Percentiles rank a stretch among this genome's conserved stretches.
Conservation (phyloP, 2,888 invertebrate genomes). For the Pollenia angustigena region DNA sequence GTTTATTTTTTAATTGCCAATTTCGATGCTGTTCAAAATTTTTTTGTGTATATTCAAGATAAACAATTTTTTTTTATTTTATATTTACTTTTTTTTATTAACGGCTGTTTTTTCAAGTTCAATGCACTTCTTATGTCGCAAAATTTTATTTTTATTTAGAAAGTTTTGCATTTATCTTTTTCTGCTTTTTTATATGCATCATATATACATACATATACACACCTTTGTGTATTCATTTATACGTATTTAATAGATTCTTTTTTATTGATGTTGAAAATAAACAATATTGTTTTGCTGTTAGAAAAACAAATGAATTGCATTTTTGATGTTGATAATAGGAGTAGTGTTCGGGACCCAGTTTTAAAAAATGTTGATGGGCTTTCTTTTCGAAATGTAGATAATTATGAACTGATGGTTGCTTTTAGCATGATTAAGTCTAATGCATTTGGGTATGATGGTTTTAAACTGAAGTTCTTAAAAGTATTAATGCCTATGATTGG, state of each 20-base stretch:
- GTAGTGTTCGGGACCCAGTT: too few species aligned
- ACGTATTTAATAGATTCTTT: neutral
- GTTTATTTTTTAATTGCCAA: constrained; percentile 4
- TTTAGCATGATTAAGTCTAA: too few species aligned
- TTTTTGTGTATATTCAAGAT: neutral
- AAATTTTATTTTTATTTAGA: constrained; percentile 32
- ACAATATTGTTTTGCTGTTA: too few species aligned
- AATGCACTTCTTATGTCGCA: constrained; percentile 45
- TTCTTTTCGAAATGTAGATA: too few species aligned
- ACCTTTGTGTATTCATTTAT: neutral
- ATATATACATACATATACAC: neutral
- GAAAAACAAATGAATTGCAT: too few species aligned
- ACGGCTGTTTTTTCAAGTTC: constrained; percentile 54
- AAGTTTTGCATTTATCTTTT: constrained; percentile 14
- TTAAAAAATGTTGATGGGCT: too few species aligned
- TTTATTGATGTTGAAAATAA: too few species aligned
- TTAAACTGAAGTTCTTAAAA: too few species aligned
- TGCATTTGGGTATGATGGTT: too few species aligned
- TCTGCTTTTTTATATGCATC: neutral
- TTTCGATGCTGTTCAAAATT: neutral
- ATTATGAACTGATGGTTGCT: too few species aligned
- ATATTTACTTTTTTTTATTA: neutral
- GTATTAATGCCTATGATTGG: too few species aligned
- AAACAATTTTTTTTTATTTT: neutral
- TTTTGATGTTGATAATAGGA: too few species aligned